Evolutionary conservation across 1,140 invertebrate species (phyloP).

Genomic region (Brachionus rotundiformis): DNA sequence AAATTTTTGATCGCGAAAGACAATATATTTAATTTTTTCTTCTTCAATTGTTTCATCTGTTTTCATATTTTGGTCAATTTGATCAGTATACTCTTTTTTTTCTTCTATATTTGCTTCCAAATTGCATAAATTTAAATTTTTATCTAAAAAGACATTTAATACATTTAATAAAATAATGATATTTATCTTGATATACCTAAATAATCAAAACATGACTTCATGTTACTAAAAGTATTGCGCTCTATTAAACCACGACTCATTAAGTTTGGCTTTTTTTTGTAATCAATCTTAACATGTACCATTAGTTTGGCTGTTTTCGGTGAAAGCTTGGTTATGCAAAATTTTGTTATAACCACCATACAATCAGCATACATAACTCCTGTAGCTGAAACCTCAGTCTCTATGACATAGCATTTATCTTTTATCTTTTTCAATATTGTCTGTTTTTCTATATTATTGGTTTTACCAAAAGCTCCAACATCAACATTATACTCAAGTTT

Average conservation of each 20-base stretch:
- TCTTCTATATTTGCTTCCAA: too few relatives aligned
- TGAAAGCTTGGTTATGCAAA: neutral
- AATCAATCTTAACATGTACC: slow-evolving; percentile 2
- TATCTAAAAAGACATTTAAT: neutral
- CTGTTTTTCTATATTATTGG: slow-evolving; percentile 27
- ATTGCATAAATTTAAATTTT: neutral
- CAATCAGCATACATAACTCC: slow-evolving; percentile 39
- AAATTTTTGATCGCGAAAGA: neutral
- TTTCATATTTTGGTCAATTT: too few relatives aligned
- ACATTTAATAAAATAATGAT: neutral
- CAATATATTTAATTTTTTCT: too few relatives aligned
- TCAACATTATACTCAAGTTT: slow-evolving; percentile 12
- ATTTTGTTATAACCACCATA: neutral
- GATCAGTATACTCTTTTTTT: too few relatives aligned
- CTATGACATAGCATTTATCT: slow-evolving; percentile 13
- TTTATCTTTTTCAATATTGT: slow-evolving; percentile 38
- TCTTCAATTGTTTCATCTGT: neutral
- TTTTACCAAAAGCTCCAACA: slow-evolving; percentile 15
- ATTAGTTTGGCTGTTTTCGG: neutral
- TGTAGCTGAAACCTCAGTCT: neutral
- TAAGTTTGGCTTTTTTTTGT: slow-evolving; percentile 47
- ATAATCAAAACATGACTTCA: slow-evolving; percentile 25
- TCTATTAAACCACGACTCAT: slow-evolving; percentile 23
- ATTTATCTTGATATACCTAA: neutral
- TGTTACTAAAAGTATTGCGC: slow-evolving; percentile 33